Evolutionary conservation across 2,797 vertebrate genomes (phyloP).

Genomic region (Gymnothorax javanicus): DNA sequence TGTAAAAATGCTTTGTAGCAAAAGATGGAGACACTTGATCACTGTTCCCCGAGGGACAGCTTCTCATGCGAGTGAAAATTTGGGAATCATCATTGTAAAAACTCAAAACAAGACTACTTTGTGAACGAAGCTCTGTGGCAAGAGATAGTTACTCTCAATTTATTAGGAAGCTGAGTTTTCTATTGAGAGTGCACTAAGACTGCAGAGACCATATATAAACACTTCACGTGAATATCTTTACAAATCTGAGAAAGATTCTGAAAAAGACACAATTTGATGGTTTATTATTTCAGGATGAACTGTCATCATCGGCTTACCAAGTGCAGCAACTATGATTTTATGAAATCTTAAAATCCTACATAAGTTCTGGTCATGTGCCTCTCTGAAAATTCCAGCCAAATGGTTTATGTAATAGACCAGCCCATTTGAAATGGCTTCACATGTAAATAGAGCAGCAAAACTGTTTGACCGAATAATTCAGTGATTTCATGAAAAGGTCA

Average conservation of each 20-base stretch:
- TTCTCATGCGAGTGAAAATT: constrained; percentile 2
- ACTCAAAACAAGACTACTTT: constrained; percentile 6
- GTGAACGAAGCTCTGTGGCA: background rate
- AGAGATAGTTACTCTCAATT: background rate
- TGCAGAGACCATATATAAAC: background rate
- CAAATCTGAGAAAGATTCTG: background rate
- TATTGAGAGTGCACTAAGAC: background rate
- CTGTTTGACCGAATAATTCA: background rate
- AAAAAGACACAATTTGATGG: background rate
- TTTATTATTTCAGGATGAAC: background rate
- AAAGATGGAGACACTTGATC: constrained; percentile 17
- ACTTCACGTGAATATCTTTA: background rate
- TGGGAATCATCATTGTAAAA: background rate
- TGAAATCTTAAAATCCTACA: background rate
- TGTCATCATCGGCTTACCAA: background rate
- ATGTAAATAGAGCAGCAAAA: background rate
- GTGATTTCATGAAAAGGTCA: background rate
- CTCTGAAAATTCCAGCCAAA: background rate
- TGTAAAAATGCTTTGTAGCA: constrained; percentile 9
- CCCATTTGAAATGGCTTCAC: background rate
- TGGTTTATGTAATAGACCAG: background rate
- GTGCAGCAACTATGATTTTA: background rate
- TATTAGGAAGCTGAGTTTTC: background rate
- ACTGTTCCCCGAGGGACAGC: background rate
- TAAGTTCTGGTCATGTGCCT: background rate